Evolutionary conservation across 2,797 vertebrate genomes (phyloP).

Genomic region (Xiphorhynchus erythropygius): DNA sequence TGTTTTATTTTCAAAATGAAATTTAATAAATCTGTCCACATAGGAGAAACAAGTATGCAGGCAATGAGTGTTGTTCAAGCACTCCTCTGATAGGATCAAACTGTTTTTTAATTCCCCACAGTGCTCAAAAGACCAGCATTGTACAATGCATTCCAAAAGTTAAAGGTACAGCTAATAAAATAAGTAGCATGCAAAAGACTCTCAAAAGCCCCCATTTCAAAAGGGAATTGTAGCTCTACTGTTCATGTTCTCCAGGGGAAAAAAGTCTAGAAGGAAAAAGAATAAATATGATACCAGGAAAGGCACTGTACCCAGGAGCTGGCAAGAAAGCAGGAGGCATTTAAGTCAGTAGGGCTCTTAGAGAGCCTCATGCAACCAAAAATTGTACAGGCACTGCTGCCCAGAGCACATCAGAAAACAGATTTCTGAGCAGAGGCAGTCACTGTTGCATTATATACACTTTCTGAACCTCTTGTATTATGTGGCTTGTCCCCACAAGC

Average conservation of each 20-base stretch:
- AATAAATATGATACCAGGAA: not conserved
- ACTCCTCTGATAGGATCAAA: not conserved
- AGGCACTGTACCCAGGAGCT: not conserved
- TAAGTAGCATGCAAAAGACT: not conserved
- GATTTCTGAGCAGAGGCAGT: not conserved
- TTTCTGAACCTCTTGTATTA: not conserved
- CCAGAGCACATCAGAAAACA: not conserved
- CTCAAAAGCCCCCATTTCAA: not conserved
- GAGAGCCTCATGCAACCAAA: not conserved
- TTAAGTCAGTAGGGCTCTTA: not conserved
- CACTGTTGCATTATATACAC: not conserved
- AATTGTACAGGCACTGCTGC: not conserved
- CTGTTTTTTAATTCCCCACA: not conserved
- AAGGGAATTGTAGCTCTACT: not conserved
- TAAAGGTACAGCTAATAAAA: constrained; percentile 12
- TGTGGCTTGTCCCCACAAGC: not conserved
- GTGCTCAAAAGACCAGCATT: not conserved
- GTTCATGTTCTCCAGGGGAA: not conserved
- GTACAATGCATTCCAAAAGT: not conserved
- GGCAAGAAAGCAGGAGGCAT: not conserved
- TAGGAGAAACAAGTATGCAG: not conserved
- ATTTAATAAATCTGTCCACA: not conserved
- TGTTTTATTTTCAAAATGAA: not conserved
- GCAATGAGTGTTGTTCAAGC: not conserved
- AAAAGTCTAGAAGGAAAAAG: not conserved